Conservation (phyloP, 2,888 invertebrate genomes). For the Idaea straminata region DNA sequence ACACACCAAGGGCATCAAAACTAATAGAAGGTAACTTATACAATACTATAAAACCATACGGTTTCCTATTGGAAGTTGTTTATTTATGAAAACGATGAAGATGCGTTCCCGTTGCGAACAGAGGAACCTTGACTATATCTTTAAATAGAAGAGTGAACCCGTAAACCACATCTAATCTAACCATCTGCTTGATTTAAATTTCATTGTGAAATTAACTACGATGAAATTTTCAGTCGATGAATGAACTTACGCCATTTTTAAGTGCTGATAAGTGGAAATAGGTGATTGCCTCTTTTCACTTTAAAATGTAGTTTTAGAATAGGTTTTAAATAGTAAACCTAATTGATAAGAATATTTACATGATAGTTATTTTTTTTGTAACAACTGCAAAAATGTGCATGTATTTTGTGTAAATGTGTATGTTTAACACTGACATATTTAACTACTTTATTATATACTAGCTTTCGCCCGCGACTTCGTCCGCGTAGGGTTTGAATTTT, state of each 20-base stretch:
- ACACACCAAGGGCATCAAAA: not conserved
- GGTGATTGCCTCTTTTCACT: no score
- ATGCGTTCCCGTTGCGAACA: constrained; percentile 33
- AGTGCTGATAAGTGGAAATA: not conserved
- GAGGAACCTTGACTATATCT: constrained; percentile 56
- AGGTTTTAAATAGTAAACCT: no score
- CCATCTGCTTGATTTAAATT: constrained; percentile 27
- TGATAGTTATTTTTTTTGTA: no score
- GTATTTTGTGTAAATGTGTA: no score
- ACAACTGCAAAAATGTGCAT: no score
- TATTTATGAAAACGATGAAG: constrained; percentile 35
- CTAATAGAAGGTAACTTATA: not conserved
- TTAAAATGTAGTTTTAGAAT: no score
- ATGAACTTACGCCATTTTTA: not conserved
- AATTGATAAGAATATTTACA: no score
- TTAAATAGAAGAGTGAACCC: constrained; percentile 52
- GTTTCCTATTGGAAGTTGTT: constrained; percentile 25
- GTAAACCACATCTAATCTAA: constrained; percentile 31
- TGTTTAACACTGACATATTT: no score
- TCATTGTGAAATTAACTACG: constrained; percentile 26
- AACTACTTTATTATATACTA: no score
- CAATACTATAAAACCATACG: not conserved
- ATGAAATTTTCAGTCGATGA: constrained; percentile 10
- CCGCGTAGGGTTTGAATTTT: no score
- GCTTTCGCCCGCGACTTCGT: no score